Percentiles rank a stretch among this genome's conserved stretches.
Evolutionary conservation across 2,888 invertebrate genomes (phyloP).

Genomic region (Schrankia costaestrigalis): DNA sequence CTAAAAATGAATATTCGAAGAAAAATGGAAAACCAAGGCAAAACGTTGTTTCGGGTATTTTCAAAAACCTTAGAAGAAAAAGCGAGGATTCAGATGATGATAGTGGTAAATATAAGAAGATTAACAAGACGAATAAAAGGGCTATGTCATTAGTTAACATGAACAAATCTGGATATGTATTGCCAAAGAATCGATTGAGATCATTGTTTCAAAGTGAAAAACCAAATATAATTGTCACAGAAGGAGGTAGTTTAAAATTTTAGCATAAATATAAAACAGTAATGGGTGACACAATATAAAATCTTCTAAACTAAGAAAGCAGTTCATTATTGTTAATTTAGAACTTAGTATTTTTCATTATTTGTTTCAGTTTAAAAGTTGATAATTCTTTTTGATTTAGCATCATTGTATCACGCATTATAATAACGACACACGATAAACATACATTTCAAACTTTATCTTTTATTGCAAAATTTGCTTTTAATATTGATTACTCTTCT

Average conservation of each 20-base stretch:
- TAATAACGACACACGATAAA: too few relatives aligned
- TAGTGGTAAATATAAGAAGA: slow-evolving; percentile 73
- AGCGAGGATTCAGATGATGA: slow-evolving; percentile 69
- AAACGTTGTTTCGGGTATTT: slow-evolving; percentile 59
- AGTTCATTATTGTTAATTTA: too few relatives aligned
- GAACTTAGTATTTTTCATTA: too few relatives aligned
- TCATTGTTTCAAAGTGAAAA: slow-evolving; percentile 73
- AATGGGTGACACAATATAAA: slow-evolving; percentile 25
- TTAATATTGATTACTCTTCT: too few relatives aligned
- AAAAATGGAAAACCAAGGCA: slow-evolving; percentile 63
- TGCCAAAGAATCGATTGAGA: slow-evolving; percentile 61
- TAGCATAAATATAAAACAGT: slow-evolving; percentile 7
- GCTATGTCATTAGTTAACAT: slow-evolving; percentile 65
- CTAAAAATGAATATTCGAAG: slow-evolving; percentile 60
- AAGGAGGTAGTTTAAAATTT: slow-evolving; percentile 69
- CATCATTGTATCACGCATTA: too few relatives aligned
- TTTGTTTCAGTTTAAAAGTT: neutral
- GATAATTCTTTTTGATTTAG: neutral
- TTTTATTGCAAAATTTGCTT: too few relatives aligned
- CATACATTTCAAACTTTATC: too few relatives aligned
- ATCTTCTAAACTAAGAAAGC: too few relatives aligned
- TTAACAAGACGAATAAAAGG: slow-evolving; percentile 71
- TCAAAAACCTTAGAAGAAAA: slow-evolving; percentile 62
- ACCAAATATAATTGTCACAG: slow-evolving; percentile 73
- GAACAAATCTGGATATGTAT: slow-evolving; percentile 58